Conservation (phyloP, 2,888 invertebrate species). For the Callyntrura sp. region DNA sequence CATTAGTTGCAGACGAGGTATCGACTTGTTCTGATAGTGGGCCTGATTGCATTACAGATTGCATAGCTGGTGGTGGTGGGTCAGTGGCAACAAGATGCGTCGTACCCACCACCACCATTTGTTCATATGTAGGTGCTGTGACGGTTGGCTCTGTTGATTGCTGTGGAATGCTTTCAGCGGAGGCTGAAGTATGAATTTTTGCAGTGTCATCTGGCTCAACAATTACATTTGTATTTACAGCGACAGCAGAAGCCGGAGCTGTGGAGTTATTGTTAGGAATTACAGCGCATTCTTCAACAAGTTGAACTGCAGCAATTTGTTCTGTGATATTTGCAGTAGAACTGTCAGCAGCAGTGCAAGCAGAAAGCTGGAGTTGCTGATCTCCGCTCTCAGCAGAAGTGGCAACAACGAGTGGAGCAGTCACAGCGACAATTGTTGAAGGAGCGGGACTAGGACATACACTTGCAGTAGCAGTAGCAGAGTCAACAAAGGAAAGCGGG, state of each 20-base stretch:
- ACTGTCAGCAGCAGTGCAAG: conserved; percentile 49
- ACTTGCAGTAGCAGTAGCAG: conserved; percentile 60
- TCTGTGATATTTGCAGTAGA: not conserved
- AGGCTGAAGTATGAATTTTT: conserved; percentile 54
- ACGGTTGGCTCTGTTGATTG: conserved; percentile 27
- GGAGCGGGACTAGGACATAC: conserved; percentile 71
- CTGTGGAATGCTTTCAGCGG: conserved; percentile 60
- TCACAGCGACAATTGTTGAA: conserved; percentile 13
- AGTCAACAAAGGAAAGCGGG: conserved; percentile 63
- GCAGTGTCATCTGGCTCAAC: conserved; percentile 31
- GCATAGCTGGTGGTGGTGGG: conserved; percentile 28
- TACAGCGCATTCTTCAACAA: conserved; percentile 42
- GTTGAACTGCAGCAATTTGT: conserved; percentile 36
- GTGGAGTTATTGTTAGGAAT: conserved; percentile 37
- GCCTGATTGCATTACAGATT: not conserved
- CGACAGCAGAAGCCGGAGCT: conserved; percentile 30
- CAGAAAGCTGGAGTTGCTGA: conserved; percentile 49
- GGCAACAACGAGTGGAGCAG: not conserved
- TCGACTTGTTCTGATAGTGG: conserved; percentile 45
- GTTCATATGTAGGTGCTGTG: conserved; percentile 35
- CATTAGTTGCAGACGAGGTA: conserved; percentile 20
- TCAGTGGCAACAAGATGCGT: not conserved
- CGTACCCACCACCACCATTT: conserved; percentile 26
- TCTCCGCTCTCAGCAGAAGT: conserved; percentile 5
- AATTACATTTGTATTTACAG: conserved; percentile 43